These are phyloP conservation scores for Acleris holmiana DNA, from an alignment of 2,888 invertebrate genomes.

Conservation along the genomic window DNA sequence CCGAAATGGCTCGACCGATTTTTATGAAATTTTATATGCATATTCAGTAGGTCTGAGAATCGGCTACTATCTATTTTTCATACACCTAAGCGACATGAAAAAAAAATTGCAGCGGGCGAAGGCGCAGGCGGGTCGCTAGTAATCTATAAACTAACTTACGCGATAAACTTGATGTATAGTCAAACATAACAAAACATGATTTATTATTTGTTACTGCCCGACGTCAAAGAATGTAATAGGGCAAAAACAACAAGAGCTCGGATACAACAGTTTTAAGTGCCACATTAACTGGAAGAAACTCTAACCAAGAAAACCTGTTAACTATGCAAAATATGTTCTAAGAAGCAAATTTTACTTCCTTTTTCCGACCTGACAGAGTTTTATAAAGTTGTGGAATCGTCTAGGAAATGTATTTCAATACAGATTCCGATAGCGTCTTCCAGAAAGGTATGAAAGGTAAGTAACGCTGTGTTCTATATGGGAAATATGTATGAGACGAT, in stretches of 20 bases:
- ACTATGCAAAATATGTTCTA: neutral
- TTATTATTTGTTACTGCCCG: no score
- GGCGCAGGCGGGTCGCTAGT: no score
- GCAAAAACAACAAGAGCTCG: slow-evolving; percentile 1
- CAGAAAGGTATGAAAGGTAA: slow-evolving; percentile 9
- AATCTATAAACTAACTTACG: no score
- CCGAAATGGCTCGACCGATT: no score
- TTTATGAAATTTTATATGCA: no score
- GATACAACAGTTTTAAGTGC: neutral
- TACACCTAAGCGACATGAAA: no score
- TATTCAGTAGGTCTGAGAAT: no score
- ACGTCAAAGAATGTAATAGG: slow-evolving; percentile 1
- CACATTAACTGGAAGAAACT: neutral
- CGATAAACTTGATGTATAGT: no score
- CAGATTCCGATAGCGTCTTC: slow-evolving; percentile 2
- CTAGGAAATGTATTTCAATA: neutral
- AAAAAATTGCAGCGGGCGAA: no score
- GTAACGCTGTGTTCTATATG: neutral
- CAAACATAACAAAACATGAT: no score
- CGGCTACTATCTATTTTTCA: no score
- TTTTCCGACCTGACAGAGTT: neutral
- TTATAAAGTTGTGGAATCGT: neutral
- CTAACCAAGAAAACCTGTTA: neutral
- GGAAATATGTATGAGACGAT: slow-evolving; percentile 27
- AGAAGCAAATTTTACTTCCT: neutral